Base-by-base conservation (phyloP, 2,113 vertebrate species). In the Xenopus borealis region DNA sequence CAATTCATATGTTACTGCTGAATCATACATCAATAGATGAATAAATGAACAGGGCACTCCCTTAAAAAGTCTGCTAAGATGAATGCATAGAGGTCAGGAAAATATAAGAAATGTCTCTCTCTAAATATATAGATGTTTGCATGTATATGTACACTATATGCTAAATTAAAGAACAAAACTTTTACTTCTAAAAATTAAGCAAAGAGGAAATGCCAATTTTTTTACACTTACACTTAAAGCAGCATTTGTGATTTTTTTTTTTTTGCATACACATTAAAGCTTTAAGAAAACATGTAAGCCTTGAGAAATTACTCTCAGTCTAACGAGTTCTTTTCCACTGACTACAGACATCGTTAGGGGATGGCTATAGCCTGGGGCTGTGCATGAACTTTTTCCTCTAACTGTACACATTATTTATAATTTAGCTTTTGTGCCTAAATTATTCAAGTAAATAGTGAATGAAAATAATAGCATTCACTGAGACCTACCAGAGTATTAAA, bases 381-480 rank as follows among this genome's bases (percentile, higher is more conserved):
- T 90, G 86, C 94, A 93, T 96, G 94, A 95, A 98, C 94, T 95
- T 94, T 94, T 94, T 95, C 95, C 97, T 96, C 94, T 94, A 96
- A 98, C 95, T 95, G 94, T 98, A 96, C 94, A 98, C 94, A 96
- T 95, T 95, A 98, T 98, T 93, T 95, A 99, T 99, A 97, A 98
- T 97, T 97, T 94, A 98, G 92, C 89, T 88, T 88, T 94, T 92
- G 91, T 93, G 88, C 86, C 93, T 98, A 93, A 98, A 98, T 99
- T 98, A 97, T 98, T 99, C 94, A 99, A 92, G 92, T 94, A 96
- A 98, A 98, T 95, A 98, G 95, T 93, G 90, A 91, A 86, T 86
- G 92, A 92, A 98, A 98, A 98, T 98, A 98, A 98, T 98, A 93
- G 95, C 96, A 91, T 96, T 97, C 91, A 91, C 93, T 92, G 93